Evolutionary conservation across 2,888 invertebrate genomes (phyloP), one percentile per base, ranked within the genome.

Genomic region (Drosophila lacicola): DNA sequence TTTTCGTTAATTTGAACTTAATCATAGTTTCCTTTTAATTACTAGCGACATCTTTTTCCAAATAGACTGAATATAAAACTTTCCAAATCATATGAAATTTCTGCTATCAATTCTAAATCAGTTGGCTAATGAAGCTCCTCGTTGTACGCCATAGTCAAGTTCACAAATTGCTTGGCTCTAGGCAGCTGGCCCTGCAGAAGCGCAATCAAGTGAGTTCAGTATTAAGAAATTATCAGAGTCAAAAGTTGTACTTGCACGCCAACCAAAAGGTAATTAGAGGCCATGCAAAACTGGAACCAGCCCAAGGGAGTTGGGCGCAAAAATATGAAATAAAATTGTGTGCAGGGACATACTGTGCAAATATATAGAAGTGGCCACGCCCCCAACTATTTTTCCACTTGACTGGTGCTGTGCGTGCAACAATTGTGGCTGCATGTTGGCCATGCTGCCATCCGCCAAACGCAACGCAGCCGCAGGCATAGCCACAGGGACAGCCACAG

Each of bases 401-500:
- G 67, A 79, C 76, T 82, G 64, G 53, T 36, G 13, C 49, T 72
- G 58, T 79, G 70, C 79, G 79, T 79, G 80, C 86, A 83, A 83
- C 82, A 83, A 79, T 86, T 86, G 86, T 56, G 80, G 80, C 73
- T 73, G 75, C 86, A 80, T 76, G 69, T 82, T 82, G 78, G 82
- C 66, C 80, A 78, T 58, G 46, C 45, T 67, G 66, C 74, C 51
- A 74, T 49, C 60, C 17, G 54, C 66, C 67, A 68, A 86, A 83
- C 83, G 83, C 83, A 83, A 83, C 78, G 76, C 78, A 78, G 68
- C 81, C 76, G 39, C 65, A 76, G 68, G 19, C 36, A 39, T 11
- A 46, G 51, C 54, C 54, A 34, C 60, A 60, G 39, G n/a, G 21
- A 14, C 21, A 25, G 44, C 21, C 19, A 36, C 36, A 25, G 44